Conservation (phyloP, 2,113 vertebrate genomes). For the Syngnathus scovelli region DNA sequence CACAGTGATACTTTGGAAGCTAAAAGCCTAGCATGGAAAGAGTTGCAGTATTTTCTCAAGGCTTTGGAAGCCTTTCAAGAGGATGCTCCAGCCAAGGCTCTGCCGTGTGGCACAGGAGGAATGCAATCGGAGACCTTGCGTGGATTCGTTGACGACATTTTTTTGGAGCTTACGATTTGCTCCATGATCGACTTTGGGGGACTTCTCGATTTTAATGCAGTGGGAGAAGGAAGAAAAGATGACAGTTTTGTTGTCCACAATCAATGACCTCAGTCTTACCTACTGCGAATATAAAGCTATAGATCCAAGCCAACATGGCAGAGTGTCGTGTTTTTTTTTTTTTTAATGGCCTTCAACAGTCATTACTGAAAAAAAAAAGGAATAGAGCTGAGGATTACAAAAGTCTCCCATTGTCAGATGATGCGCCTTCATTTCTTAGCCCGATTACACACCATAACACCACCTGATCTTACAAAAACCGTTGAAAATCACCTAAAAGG, state of each 20-base stretch:
- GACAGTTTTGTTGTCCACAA: background rate
- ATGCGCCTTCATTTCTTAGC: conserved; percentile 7
- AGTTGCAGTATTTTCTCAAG: conserved; percentile 47
- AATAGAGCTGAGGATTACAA: conserved; percentile 13
- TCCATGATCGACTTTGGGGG: background rate
- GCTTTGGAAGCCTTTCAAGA: conserved; percentile 44
- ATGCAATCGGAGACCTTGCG: conserved; percentile 29
- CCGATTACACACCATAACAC: conserved; percentile 27
- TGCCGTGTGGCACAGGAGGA: conserved; percentile 31
- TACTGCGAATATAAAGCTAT: conserved; percentile 30
- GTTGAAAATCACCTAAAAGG: conserved; percentile 25
- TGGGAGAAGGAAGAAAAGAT: background rate
- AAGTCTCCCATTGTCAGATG: conserved; percentile 17
- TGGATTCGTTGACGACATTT: background rate
- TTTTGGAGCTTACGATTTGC: background rate
- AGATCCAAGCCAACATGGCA: conserved; percentile 25
- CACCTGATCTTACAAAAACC: conserved; percentile 11
- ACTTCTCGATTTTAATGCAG: background rate
- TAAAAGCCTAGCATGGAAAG: conserved; percentile 51
- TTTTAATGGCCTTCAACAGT: conserved; percentile 16
- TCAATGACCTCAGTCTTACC: background rate
- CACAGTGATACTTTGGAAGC: conserved; percentile 38
- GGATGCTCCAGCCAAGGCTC: conserved; percentile 44
- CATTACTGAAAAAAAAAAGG: conserved; percentile 18
- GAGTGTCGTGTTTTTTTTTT: conserved; percentile 3